Percentiles rank a stretch among this genome's conserved stretches.
These are phyloP conservation scores for Ennomos erosarius DNA, from an alignment of 2,888 invertebrate genomes.

Conservation along the genomic window DNA sequence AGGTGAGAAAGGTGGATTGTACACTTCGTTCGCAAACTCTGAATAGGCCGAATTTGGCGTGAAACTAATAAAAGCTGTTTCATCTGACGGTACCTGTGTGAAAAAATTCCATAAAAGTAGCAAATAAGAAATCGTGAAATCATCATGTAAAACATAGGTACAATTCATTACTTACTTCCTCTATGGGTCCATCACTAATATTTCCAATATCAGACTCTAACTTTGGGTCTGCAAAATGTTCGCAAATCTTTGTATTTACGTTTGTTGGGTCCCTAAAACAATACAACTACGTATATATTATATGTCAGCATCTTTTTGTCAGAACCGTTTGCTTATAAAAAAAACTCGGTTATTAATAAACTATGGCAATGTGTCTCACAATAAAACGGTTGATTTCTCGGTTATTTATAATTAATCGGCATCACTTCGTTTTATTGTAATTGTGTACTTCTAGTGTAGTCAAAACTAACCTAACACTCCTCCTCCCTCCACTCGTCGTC, in stretches of 20 bases:
- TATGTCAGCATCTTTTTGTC: too few species aligned
- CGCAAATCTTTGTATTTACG: conserved; percentile 73
- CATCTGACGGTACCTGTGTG: conserved; percentile 85
- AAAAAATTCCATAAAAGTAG: conserved; percentile 1
- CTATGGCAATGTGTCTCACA: too few species aligned
- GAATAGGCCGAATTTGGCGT: conserved; percentile 88
- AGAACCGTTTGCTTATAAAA: too few species aligned
- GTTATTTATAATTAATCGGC: too few species aligned
- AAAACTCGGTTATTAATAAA: too few species aligned
- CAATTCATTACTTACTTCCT: conserved; percentile 55
- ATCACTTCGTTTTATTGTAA: too few species aligned
- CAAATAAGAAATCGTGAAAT: not conserved
- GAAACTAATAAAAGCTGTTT: conserved; percentile 92
- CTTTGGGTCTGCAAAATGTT: conserved; percentile 73
- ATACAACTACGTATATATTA: too few species aligned
- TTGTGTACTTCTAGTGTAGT: too few species aligned
- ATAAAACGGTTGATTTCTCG: too few species aligned
- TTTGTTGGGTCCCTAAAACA: conserved; percentile 66
- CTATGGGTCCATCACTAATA: conserved; percentile 51
- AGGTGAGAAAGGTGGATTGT: conserved; percentile 88
- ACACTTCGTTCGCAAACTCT: conserved; percentile 92
- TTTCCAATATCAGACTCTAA: conserved; percentile 53
- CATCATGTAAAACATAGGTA: not conserved
- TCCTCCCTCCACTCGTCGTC: too few species aligned
- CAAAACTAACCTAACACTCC: too few species aligned